Percentiles rank a stretch among this genome's conserved stretches.
These are phyloP conservation scores for Pipistrellus pygmaeus DNA, from an alignment of 2,797 vertebrate genomes.

Conservation along the genomic window DNA sequence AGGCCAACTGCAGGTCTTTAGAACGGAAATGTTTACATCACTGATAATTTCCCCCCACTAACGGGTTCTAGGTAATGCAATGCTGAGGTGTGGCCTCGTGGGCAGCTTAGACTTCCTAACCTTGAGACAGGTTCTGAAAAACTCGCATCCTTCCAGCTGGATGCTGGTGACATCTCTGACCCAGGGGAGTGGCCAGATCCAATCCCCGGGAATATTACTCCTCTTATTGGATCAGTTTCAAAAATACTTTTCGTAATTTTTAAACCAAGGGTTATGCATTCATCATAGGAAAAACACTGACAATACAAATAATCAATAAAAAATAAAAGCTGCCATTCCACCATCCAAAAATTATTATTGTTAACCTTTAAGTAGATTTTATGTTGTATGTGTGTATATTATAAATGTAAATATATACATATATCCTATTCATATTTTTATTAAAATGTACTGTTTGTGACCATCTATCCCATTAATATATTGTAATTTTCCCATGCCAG, in stretches of 20 bases:
- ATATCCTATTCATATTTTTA: neutral
- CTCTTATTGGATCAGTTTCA: neutral
- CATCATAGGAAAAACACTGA: neutral
- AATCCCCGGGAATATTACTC: neutral
- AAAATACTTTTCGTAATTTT: constrained; percentile 25
- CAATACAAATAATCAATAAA: constrained; percentile 29
- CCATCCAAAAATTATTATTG: neutral
- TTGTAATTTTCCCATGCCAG: neutral
- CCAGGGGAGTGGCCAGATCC: neutral
- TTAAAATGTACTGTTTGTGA: neutral
- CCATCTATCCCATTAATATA: neutral
- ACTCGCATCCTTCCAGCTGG: neutral
- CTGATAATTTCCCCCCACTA: neutral
- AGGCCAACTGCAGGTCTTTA: constrained; percentile 5
- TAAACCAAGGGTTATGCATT: constrained; percentile 7
- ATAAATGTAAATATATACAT: neutral
- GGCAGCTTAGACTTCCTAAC: neutral
- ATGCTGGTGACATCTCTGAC: neutral
- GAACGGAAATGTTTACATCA: neutral
- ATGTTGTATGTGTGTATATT: neutral
- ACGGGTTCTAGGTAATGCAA: neutral
- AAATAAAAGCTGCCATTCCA: neutral
- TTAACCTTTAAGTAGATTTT: constrained; percentile 3
- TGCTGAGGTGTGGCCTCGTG: neutral
- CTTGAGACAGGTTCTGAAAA: neutral